Evolutionary conservation across 1,140 invertebrate species (phyloP), one percentile per base, ranked within the genome.

Genomic region (Drosophila sp.): DNA sequence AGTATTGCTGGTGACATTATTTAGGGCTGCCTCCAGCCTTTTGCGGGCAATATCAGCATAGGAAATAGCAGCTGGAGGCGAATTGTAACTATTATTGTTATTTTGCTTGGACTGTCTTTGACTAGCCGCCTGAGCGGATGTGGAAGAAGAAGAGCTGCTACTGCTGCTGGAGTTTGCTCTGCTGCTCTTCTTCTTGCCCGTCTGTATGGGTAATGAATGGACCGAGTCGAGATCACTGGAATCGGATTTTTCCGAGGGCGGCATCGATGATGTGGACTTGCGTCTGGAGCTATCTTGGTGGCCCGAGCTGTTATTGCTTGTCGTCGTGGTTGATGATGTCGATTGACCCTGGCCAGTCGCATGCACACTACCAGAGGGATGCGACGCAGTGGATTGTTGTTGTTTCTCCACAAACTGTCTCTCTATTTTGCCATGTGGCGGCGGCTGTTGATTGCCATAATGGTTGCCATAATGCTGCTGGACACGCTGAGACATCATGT

Each of bases 21-120:
- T 80, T 25, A 81, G 6, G 0, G 70, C 76, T 50, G 47, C 38
- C n/a, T 91, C 86, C 55, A 79, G 77, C 47, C 89, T 91, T 55
- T 89, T 95, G 11, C 94, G 92, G 8, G 95, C 94, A 55, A 96
- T 96, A 71, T 96, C 95, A 1, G 95, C 95, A 82, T 96, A 96
- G 44, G 95, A 96, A 58, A 91, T 91, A 41, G 85, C 89, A 3
- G 85, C 82, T 3, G 77, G 70, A 2, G 76, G 70, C 10, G 55
- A 68, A 61, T 61, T 70, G 64, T 70, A 74, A 7, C 56, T 72
- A 60, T 33, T 67, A 23, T 58, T 71, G 17, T 62, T 17, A 17
- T 17, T 80, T 5, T 69, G 65, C 30, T 79, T 82, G 11, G 55
- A 27, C 32, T 70, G 72, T 7, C 72, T 70, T 30, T 74, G 72